A percentile compares a stretch with the other conserved stretches of the same genome.
phyloP scores from a whole-genome alignment of 2,888 invertebrate species.

The Eupithecia dodoneata region DNA sequence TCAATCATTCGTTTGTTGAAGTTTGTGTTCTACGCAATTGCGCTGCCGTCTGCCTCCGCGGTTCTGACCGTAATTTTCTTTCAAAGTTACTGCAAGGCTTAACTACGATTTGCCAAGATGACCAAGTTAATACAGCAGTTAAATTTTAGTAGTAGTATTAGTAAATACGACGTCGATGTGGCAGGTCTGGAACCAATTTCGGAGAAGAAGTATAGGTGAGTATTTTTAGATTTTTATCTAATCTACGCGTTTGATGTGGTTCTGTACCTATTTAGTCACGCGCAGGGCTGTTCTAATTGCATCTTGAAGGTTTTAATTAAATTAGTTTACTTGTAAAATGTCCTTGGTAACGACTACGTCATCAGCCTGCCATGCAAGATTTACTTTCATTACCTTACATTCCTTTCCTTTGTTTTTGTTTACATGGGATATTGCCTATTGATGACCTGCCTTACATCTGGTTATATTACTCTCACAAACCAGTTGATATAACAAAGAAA shows the following conservation, averaged over 20 bases:
- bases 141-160: slow-evolving; percentile 84
- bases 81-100: slow-evolving; percentile 72
- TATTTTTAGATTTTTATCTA: slow-evolving; percentile 43
- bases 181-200: slow-evolving; percentile 62
- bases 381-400: slow-evolving; percentile 29
- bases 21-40: slow-evolving; percentile 66
- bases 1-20: slow-evolving; percentile 49
- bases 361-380: slow-evolving; percentile 15
- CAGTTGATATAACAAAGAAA: not conserved
- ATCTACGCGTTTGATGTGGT: slow-evolving; percentile 30
- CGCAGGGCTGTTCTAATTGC: not conserved
- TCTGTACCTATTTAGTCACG: slow-evolving; percentile 22
- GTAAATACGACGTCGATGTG: slow-evolving; percentile 72
- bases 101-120: slow-evolving; percentile 80
- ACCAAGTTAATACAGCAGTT: slow-evolving; percentile 83
- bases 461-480: not conserved
- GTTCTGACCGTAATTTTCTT: slow-evolving; percentile 73
- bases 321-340: slow-evolving; percentile 1
- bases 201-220: slow-evolving; percentile 68
- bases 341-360: slow-evolving; percentile 31
- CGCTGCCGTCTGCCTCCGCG: slow-evolving; percentile 54
- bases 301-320: not conserved
- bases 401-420: not conserved
- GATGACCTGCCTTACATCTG: not conserved
- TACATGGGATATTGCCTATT: not conserved